Evolutionary conservation across 1,140 invertebrate species (phyloP), one percentile per base, ranked within the genome.

Genomic region (Drosophila kikkawai): DNA sequence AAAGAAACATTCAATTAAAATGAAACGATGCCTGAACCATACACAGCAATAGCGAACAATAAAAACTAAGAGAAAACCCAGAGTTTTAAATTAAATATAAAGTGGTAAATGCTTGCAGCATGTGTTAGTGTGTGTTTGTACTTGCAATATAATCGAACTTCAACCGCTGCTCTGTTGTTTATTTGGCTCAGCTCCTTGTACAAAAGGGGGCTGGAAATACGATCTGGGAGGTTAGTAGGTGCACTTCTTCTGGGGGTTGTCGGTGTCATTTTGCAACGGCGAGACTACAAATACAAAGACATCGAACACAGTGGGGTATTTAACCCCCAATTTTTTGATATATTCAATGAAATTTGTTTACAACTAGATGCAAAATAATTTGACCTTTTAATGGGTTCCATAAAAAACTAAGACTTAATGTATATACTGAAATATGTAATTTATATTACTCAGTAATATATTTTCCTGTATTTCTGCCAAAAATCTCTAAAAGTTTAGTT

Each of bases 141-240:
- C 45, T 42, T 69, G 42, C 48, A 85, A 71, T 79, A 63, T 75
- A 75, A 85, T 75, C 75, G 79, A 81, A 85, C 74, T 81, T 69
- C 42, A 55, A 66, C 58, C 55, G 68, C 32, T 41, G 57, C 74
- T 71, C 75, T 75, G 66, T 75, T 86, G 75, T 86, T 75, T 61
- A 84, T 77, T 82, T 82, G 60, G 79, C 79, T 86, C 57, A 67
- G 66, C 42, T 32, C 75, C 47, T 48, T 60, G 59, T 45, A 36
- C 39, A 29, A n/a, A n/a, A 17, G 37, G n/a, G 59, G 41, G 19
- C 44, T 15, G 17, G 44, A 39, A 56, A 45, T 59, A 8, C 32
- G 13, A 58, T 51, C 45, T 60, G 58, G 60, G 80, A 55, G 65
- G 59, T 37, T 56, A 39, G 13, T 37, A 56, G 12, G 59, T 39